Evolutionary conservation across 2,888 invertebrate genomes (phyloP).

Genomic region (Stenichneumon culpator): DNA sequence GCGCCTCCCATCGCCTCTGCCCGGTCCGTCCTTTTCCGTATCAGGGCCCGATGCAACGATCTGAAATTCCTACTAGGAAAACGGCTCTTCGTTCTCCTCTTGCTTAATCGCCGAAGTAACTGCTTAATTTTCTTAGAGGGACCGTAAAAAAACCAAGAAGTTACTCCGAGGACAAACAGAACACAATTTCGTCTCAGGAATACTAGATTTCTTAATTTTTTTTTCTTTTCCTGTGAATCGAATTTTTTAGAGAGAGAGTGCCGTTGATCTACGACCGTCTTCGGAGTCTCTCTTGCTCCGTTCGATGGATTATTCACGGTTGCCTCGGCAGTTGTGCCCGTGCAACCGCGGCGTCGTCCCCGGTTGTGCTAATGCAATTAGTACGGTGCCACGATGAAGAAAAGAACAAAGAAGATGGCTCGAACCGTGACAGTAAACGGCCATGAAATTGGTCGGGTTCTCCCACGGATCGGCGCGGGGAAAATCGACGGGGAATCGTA

Average conservation of each 20-base stretch:
- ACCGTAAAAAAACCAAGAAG: not conserved
- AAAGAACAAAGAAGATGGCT: slow-evolving; percentile 72
- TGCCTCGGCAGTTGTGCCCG: slow-evolving; percentile 29
- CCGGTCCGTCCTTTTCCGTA: not conserved
- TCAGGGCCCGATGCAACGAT: not conserved
- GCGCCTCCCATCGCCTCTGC: not conserved
- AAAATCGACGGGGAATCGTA: slow-evolving; percentile 63
- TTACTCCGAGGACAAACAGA: not conserved
- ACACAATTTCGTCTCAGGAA: not conserved
- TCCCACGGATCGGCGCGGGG: slow-evolving; percentile 75
- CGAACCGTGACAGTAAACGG: slow-evolving; percentile 80
- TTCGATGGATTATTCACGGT: slow-evolving; percentile 48
- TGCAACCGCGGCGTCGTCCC: slow-evolving; percentile 28
- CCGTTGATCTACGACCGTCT: not conserved
- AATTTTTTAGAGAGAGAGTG: not conserved
- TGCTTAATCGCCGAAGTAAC: slow-evolving; percentile 11
- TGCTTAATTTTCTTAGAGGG: not conserved
- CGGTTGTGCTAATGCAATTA: slow-evolving; percentile 77
- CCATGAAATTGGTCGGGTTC: slow-evolving; percentile 80
- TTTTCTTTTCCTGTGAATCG: not conserved
- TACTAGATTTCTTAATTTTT: not conserved
- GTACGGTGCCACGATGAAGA: slow-evolving; percentile 72
- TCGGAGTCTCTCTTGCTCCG: not conserved
- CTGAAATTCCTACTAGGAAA: not conserved
- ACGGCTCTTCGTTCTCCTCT: not conserved